Conservation (phyloP, 2,888 invertebrate species). For the Orthosia incerta region DNA sequence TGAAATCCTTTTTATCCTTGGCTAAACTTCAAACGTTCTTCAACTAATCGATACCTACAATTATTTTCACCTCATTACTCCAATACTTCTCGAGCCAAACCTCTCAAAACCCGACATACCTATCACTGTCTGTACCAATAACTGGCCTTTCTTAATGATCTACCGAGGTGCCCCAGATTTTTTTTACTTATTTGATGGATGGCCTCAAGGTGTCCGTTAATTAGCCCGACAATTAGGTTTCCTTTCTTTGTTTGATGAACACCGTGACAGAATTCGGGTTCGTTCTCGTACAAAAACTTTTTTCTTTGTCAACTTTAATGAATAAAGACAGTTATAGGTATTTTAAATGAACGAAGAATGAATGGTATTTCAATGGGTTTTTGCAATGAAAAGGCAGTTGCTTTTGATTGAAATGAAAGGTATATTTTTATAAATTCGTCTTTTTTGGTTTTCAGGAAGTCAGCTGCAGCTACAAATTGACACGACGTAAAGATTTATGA, state of each 20-base stretch:
- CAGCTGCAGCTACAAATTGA: slow-evolving; percentile 10
- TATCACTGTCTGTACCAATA: slow-evolving; percentile 28
- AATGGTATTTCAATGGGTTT: not conserved
- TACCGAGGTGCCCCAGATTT: slow-evolving; percentile 52
- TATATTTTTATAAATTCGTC: not conserved
- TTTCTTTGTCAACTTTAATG: slow-evolving; percentile 55
- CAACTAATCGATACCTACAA: slow-evolving; percentile 2
- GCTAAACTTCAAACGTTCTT: not conserved
- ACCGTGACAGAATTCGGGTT: slow-evolving; percentile 54
- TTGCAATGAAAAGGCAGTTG: not conserved
- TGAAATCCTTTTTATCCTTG: not conserved
- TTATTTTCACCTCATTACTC: slow-evolving; percentile 32
- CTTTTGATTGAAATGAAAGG: slow-evolving; percentile 20
- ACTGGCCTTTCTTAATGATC: slow-evolving; percentile 40
- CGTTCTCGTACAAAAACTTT: slow-evolving; percentile 39
- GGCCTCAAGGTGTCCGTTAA: slow-evolving; percentile 79
- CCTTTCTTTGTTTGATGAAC: slow-evolving; percentile 65
- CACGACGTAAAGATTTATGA: not conserved
- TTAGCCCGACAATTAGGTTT: slow-evolving; percentile 80
- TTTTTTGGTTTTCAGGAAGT: not conserved
- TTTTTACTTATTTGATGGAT: slow-evolving; percentile 76
- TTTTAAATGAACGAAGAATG: slow-evolving; percentile 35
- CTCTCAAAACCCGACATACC: slow-evolving; percentile 26
- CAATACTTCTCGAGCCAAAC: slow-evolving; percentile 19
- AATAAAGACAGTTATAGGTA: slow-evolving; percentile 49